Percentiles rank a stretch among this genome's conserved stretches.
Evolutionary conservation across 2,888 invertebrate species (phyloP).

Genomic region (Zygogramma bicolorata): DNA sequence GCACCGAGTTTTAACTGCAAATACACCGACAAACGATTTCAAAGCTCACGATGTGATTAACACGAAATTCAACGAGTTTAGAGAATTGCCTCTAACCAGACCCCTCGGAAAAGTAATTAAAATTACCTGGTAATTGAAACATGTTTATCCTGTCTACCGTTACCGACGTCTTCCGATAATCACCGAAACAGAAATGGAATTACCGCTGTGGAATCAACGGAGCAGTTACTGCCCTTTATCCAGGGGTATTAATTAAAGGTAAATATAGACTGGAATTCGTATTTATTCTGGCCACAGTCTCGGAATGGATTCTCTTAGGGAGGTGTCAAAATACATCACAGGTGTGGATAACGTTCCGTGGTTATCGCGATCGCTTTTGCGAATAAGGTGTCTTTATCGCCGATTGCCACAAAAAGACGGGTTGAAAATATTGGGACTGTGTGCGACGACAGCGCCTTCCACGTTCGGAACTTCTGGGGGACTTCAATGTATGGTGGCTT

Average conservation of each 20-base stretch:
- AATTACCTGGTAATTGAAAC: background rate
- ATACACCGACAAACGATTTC: background rate
- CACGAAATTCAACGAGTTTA: background rate
- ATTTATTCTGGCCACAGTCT: constrained; percentile 4
- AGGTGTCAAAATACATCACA: background rate
- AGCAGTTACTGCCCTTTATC: constrained; percentile 8
- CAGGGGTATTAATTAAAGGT: constrained; percentile 19
- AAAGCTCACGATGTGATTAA: background rate
- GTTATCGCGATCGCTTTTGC: background rate
- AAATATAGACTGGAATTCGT: constrained; percentile 14
- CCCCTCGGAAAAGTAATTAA: background rate
- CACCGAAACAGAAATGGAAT: background rate
- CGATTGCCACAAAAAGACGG: too few relatives aligned
- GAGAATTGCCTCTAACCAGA: background rate
- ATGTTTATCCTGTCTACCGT: background rate
- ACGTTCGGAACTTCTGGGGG: too few relatives aligned
- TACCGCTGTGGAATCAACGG: constrained; percentile 2
- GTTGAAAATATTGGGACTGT: too few relatives aligned
- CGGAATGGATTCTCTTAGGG: background rate
- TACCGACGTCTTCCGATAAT: background rate
- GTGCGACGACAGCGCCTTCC: too few relatives aligned
- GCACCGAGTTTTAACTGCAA: background rate
- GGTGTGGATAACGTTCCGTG: background rate
- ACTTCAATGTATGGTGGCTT: too few relatives aligned
- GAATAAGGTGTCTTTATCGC: background rate